Conservation (phyloP, 2,888 invertebrate genomes). For the Melieria crassipennis region DNA sequence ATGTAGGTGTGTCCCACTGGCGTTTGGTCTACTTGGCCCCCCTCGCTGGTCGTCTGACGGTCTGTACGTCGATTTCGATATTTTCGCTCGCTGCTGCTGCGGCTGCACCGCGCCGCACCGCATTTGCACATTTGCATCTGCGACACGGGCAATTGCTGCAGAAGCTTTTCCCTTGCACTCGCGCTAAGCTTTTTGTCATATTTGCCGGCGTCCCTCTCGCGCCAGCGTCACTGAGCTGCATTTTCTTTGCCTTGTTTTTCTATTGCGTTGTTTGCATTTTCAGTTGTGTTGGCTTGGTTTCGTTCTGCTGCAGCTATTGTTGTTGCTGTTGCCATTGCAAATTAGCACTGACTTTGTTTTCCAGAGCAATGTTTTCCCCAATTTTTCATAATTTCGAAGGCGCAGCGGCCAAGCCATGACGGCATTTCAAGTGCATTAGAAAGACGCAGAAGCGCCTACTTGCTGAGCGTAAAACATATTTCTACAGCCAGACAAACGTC, state of each 20-base stretch:
- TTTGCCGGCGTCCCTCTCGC: not conserved
- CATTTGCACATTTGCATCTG: conserved; percentile 50
- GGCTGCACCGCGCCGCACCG: too few relatives aligned
- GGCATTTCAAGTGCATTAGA: too few relatives aligned
- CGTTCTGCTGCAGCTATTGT: conserved; percentile 14
- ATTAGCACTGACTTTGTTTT: conserved; percentile 15
- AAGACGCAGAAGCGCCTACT: too few relatives aligned
- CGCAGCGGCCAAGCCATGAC: too few relatives aligned
- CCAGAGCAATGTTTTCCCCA: conserved; percentile 10
- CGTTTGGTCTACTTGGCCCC: conserved; percentile 14
- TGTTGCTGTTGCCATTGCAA: conserved; percentile 4
- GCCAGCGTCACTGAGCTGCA: too few relatives aligned
- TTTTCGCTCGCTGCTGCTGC: too few relatives aligned
- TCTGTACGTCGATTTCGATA: conserved; percentile 8
- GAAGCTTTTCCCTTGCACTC: conserved; percentile 27
- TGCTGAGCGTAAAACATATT: too few relatives aligned
- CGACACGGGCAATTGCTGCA: conserved; percentile 43
- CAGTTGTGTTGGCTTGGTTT: conserved; percentile 31
- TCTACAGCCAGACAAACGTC: too few relatives aligned
- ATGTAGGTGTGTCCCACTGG: conserved; percentile 21
- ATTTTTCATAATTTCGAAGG: not conserved
- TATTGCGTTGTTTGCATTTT: conserved; percentile 44
- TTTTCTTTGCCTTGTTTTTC: too few relatives aligned
- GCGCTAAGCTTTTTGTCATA: not conserved
- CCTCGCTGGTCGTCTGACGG: not conserved